Conservation (phyloP, 2,797 vertebrate genomes). For the Hemitrygon akajei region DNA sequence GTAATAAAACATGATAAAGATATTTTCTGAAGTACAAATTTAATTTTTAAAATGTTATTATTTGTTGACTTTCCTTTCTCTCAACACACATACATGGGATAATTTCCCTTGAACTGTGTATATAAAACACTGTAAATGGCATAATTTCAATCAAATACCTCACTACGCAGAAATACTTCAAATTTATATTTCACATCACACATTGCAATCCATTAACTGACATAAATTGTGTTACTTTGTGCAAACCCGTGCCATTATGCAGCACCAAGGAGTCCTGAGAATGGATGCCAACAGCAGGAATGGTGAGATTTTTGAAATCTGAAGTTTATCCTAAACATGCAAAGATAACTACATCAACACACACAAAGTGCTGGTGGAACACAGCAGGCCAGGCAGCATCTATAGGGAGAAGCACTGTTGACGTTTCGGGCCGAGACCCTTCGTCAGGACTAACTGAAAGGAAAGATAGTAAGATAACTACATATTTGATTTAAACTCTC, state of each 20-base stretch:
- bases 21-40: background rate
- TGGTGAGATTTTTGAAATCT: background rate
- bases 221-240: background rate
- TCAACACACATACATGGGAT: background rate
- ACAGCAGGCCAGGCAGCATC: no score
- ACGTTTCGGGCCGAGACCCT: no score
- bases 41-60: no score
- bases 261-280: background rate
- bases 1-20: background rate
- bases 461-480: background rate
- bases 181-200: background rate
- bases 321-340: background rate
- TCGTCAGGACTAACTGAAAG: no score
- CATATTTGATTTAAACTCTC: background rate
- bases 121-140: no score
- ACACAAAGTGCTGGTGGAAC: no score
- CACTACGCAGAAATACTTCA: background rate
- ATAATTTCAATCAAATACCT: background rate
- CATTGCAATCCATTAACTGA: background rate
- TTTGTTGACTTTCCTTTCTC: background rate
- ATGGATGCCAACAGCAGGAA: background rate
- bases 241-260: background rate
- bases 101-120: background rate
- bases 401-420: no score
- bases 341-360: background rate